phyloP scores from a whole-genome alignment of 2,113 vertebrate species.

The Psettodes erumei region DNA sequence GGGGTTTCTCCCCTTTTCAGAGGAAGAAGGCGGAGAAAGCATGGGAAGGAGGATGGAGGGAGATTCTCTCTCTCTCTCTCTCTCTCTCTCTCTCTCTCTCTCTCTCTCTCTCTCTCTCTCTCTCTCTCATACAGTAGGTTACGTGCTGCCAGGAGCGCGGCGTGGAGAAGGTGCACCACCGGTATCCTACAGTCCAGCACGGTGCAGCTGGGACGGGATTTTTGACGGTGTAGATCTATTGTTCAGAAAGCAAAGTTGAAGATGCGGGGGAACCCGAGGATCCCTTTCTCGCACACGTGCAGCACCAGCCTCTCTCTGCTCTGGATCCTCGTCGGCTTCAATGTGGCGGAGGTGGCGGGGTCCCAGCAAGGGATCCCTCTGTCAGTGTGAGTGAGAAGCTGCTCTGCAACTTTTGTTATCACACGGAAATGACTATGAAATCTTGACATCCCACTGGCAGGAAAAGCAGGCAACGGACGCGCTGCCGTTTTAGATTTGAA shows the following conservation, averaged over 20 bases:
- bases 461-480: too few relatives aligned
- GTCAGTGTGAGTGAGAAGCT: conserved; percentile 84
- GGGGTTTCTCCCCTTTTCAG: conserved; percentile 7
- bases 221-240: neutral
- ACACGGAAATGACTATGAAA: neutral
- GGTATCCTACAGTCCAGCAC: conserved; percentile 23
- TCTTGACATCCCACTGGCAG: neutral
- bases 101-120: conserved; percentile 13
- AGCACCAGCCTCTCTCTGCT: conserved; percentile 75
- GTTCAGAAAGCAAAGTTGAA: conserved; percentile 28
- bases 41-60: conserved; percentile 1
- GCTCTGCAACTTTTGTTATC: conserved; percentile 49
- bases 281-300: conserved; percentile 71
- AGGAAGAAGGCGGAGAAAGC: neutral
- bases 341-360: conserved; percentile 84
- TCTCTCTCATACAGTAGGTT: conserved; percentile 49
- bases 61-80: conserved; percentile 38
- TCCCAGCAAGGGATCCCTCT: conserved; percentile 96
- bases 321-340: conserved; percentile 84
- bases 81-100: conserved; percentile 21
- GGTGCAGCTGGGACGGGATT: conserved; percentile 25
- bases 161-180: conserved; percentile 47
- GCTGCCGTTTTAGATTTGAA: neutral
- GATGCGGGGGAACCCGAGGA: conserved; percentile 80
- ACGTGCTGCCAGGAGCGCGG: conserved; percentile 45